phyloP scores from a whole-genome alignment of 2,797 vertebrate species.

The Megalops cyprinoides region DNA sequence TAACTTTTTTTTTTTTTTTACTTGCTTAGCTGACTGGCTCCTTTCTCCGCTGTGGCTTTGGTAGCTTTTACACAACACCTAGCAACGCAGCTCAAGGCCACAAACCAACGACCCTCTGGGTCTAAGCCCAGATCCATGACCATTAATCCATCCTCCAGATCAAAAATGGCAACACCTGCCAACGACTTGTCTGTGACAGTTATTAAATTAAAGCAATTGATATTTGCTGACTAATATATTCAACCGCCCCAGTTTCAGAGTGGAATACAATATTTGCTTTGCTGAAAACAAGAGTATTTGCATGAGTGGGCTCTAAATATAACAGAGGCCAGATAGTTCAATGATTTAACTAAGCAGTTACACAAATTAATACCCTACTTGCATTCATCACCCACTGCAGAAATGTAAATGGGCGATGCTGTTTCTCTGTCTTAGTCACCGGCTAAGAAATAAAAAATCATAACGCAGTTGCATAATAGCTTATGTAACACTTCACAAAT shows the following conservation, averaged over 20 bases:
- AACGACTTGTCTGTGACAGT: too few relatives aligned
- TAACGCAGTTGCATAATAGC: conserved; percentile 51
- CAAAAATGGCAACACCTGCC: too few relatives aligned
- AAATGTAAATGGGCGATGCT: conserved; percentile 26
- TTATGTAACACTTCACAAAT: conserved; percentile 51
- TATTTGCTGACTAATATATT: too few relatives aligned
- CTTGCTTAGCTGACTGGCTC: too few relatives aligned
- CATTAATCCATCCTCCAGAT: too few relatives aligned
- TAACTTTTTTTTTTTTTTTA: too few relatives aligned
- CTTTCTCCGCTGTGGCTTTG: too few relatives aligned
- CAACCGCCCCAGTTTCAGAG: not conserved
- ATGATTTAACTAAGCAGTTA: conserved; percentile 44
- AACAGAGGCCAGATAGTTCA: conserved; percentile 31
- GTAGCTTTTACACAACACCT: too few relatives aligned
- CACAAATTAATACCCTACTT: conserved; percentile 36
- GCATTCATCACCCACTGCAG: conserved; percentile 33
- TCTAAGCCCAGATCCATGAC: not conserved
- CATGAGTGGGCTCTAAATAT: conserved; percentile 37
- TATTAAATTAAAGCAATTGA: too few relatives aligned
- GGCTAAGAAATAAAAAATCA: conserved; percentile 18
- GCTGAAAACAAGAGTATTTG: not conserved
- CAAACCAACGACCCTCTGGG: not conserved
- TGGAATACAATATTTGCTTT: not conserved
- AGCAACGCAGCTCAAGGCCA: too few relatives aligned
- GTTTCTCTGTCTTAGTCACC: conserved; percentile 26